A percentile compares a stretch with the other conserved stretches of the same genome.
Evolutionary conservation across 1,140 invertebrate genomes (phyloP).

Genomic region (Pachyrhynchus sulphureomaculatus): DNA sequence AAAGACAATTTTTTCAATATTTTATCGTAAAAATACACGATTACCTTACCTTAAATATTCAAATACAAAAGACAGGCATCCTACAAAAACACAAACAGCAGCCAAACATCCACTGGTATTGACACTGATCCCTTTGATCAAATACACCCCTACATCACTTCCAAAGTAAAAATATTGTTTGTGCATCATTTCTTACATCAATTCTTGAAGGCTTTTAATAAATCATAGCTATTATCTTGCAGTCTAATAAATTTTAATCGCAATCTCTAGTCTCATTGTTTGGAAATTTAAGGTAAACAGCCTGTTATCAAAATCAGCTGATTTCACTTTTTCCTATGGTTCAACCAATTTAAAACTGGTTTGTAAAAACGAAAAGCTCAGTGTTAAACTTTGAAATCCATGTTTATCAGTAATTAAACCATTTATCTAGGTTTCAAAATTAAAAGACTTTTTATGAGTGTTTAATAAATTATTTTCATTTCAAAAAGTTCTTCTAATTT

Average conservation of each 20-base stretch:
- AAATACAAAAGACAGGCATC: constrained; percentile 44
- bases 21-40: background rate
- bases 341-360: too few species aligned
- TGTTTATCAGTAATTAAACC: too few species aligned
- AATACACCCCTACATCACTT: constrained; percentile 40
- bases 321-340: too few species aligned
- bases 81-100: constrained; percentile 41
- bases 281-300: constrained; percentile 1
- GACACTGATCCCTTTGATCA: constrained; percentile 46
- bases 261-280: constrained; percentile 8
- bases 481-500: too few species aligned
- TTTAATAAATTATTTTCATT: too few species aligned
- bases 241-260: constrained; percentile 2
- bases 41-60: constrained; percentile 46
- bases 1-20: too few species aligned
- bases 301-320: background rate
- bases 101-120: constrained; percentile 36
- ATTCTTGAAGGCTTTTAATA: background rate
- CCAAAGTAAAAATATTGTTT: constrained; percentile 47
- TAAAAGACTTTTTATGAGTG: too few species aligned
- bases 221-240: too few species aligned
- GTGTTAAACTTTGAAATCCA: too few species aligned
- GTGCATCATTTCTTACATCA: constrained; percentile 21
- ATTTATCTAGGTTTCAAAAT: too few species aligned
- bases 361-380: too few species aligned